These are phyloP conservation scores for Argentina silus DNA, from an alignment of 2,797 vertebrate species.

Conservation along the genomic window DNA sequence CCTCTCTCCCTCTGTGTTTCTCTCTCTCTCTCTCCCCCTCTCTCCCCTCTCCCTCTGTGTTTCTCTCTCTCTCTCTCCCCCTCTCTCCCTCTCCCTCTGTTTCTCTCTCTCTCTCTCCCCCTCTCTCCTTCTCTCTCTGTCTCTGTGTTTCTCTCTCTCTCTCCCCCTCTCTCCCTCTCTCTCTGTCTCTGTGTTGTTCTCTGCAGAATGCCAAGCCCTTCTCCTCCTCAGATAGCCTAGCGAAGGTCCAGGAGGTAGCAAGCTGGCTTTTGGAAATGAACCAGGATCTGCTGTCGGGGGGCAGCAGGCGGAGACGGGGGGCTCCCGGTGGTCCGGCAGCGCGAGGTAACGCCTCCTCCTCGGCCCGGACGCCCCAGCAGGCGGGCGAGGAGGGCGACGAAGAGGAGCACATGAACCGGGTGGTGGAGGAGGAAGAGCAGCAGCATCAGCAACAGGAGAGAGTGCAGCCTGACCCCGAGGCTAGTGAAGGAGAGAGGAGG, in stretches of 20 bases:
- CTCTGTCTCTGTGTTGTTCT: conserved; percentile 30
- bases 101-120: neutral
- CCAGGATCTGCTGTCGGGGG: conserved; percentile 99
- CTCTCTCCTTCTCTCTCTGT: neutral
- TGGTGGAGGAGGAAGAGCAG: conserved; percentile 77
- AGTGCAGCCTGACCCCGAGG: conserved; percentile 61
- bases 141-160: too few relatives aligned
- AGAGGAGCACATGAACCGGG: conserved; percentile 83
- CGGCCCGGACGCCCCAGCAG: conserved; percentile 92
- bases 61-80: conserved; percentile 28
- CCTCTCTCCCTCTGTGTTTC: conserved; percentile 14
- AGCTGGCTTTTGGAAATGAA: conserved; percentile 99
- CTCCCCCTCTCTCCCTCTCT: conserved; percentile 3
- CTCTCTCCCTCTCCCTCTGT: neutral
- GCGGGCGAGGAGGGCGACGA: conserved; percentile 89
- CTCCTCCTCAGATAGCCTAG: conserved; percentile 98
- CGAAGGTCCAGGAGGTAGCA: conserved; percentile 99
- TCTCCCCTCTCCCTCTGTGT: too few relatives aligned
- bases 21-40: conserved; percentile 37
- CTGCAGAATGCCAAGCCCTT: conserved; percentile 96
- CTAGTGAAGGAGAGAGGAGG: conserved; percentile 60
- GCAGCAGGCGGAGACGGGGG: conserved; percentile 97
- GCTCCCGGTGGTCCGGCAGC: conserved; percentile 89
- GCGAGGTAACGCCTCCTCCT: conserved; percentile 94
- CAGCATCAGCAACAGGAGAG: conserved; percentile 68